Evolutionary conservation across 2,888 invertebrate genomes (phyloP).

Genomic region (Leptura quadrifasciata): DNA sequence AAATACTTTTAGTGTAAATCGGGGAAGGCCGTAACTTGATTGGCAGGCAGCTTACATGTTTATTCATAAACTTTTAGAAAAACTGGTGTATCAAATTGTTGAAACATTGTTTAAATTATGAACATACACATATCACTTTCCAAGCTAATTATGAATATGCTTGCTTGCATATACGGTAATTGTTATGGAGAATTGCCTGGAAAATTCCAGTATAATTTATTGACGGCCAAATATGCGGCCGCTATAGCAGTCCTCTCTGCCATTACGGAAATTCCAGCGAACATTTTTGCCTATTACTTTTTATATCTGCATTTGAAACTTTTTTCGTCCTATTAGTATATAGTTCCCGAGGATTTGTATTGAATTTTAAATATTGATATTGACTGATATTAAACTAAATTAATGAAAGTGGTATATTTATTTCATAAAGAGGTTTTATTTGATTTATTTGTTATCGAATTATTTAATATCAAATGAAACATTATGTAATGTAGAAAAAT

Average conservation of each 20-base stretch:
- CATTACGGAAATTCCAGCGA: background rate
- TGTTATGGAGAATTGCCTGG: background rate
- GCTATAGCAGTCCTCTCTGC: background rate
- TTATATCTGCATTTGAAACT: background rate
- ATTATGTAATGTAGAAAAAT: too few relatives aligned
- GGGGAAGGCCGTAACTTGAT: too few relatives aligned
- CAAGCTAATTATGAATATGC: background rate
- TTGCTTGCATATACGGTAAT: background rate
- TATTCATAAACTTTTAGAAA: background rate
- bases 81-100: background rate
- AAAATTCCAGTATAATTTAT: conserved; percentile 3
- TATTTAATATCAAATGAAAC: too few relatives aligned
- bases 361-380: too few relatives aligned
- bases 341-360: background rate
- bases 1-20: too few relatives aligned
- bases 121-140: background rate
- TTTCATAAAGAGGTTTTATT: too few relatives aligned
- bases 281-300: background rate
- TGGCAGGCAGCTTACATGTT: too few relatives aligned
- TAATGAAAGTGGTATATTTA: too few relatives aligned
- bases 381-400: too few relatives aligned
- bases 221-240: background rate
- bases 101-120: background rate
- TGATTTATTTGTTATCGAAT: too few relatives aligned
- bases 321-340: background rate